phyloP scores from a whole-genome alignment of 2,113 vertebrate species.

The Eurystomus gularis region DNA sequence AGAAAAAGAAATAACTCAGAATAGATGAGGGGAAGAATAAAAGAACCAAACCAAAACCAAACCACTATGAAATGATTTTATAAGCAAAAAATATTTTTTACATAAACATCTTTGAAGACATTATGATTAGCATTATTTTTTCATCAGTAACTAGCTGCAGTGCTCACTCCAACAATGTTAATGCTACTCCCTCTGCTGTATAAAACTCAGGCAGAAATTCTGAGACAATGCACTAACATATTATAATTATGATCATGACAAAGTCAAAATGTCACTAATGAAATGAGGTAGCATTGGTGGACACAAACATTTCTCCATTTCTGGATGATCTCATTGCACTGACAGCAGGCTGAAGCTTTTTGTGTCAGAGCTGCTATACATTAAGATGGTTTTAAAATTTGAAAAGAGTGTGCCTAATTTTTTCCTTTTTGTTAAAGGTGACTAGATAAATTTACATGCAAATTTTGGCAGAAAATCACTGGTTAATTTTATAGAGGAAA shows the following conservation, averaged over 20 bases:
- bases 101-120: background rate
- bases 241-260: background rate
- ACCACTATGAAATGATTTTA: background rate
- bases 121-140: background rate
- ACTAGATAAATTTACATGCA: background rate
- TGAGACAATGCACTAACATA: background rate
- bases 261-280: background rate
- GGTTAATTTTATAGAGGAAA: background rate
- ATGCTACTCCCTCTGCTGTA: background rate
- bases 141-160: background rate
- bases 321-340: background rate
- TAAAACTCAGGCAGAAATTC: background rate
- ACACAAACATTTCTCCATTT: background rate
- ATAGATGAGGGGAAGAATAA: background rate
- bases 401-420: background rate
- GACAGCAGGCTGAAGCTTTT: background rate
- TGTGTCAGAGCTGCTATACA: background rate
- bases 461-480: background rate
- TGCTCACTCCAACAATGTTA: background rate
- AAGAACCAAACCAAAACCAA: background rate
- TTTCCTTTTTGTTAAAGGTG: background rate
- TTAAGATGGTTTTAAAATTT: background rate
- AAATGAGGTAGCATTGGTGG: background rate
- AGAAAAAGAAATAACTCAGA: background rate
- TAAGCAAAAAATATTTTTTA: background rate